Base-by-base conservation (phyloP, 2,797 vertebrate species). In the Hephaestus fuliginosus region DNA sequence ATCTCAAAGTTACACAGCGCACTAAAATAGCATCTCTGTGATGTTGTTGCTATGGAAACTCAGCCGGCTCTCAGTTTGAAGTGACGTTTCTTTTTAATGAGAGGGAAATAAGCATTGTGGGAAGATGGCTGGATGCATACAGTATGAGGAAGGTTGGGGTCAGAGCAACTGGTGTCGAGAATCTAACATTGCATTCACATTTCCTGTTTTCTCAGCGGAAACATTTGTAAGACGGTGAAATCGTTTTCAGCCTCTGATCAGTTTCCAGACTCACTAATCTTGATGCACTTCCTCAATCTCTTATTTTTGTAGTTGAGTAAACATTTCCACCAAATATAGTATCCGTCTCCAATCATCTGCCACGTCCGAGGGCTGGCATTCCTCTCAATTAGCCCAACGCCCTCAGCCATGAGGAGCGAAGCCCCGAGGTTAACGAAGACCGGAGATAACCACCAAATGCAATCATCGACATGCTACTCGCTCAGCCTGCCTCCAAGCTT, bases 41-140 rank as follows among this genome's bases (percentile, higher is more conserved):
- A 91, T 90, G 90, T 10, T 88, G 91, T 94, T 93, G 89, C 92
- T 69, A 91, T 93, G 92, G 94, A 86, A 86, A 94, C 92, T 57
- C 72, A 0, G 64, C 13, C 28, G n/a, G 81, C 81, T 87, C 88
- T 82, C 78, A n/a, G 86, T 83, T 87, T 87, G 81, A 90, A 92
- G 84, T 80, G 84, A 77, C 44, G 14, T 79, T 84, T 77, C 48
- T 75, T 88, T 90, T 87, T 91, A 90, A 91, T 89, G 90, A 92
- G 89, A 81, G 71, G 71, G 81, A 89, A 87, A 88, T 80, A 82
- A 86, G 82, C 74, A 62, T 63, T 76, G 82, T 70, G 79, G 62
- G 85, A 83, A 80, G 80, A 78, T 74, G 85, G 80, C 82, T 53
- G 62, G 73, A 74, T 78, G 52, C 63, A 69, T 49, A 46, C 62